Percentiles rank a stretch among this genome's conserved stretches.
phyloP scores from a whole-genome alignment of 2,797 vertebrate species.

The Acrossocheilus fasciatus region DNA sequence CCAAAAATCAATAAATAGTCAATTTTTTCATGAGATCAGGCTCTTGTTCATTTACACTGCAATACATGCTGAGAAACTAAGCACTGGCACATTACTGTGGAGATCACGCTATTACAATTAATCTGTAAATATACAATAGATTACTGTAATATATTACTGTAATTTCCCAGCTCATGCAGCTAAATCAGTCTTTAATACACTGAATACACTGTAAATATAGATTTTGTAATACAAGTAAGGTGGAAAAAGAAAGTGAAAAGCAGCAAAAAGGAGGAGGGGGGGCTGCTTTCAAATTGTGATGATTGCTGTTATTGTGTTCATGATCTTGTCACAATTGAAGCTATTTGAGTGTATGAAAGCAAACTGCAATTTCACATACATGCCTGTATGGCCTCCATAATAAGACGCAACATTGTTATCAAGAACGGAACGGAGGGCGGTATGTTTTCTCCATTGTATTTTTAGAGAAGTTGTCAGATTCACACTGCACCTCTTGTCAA shows the following conservation, averaged over 20 bases:
- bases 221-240: background rate
- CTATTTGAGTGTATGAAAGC: conserved; percentile 15
- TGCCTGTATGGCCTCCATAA: background rate
- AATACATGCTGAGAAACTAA: background rate
- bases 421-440: background rate
- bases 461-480: conserved; percentile 18
- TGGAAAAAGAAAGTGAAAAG: background rate
- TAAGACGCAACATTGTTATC: background rate
- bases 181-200: background rate
- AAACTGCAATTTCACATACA: conserved; percentile 4
- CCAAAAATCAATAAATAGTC: background rate
- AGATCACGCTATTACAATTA: background rate
- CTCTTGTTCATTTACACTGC: background rate
- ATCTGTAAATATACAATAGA: background rate
- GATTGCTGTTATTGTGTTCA: conserved; percentile 12
- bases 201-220: background rate
- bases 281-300: background rate
- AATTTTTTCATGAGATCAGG: background rate
- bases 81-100: background rate
- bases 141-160: background rate
- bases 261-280: background rate
- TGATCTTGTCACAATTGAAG: background rate
- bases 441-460: conserved; percentile 8
- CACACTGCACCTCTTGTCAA: background rate
- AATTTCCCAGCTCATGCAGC: background rate